Percentiles rank a stretch among this genome's conserved stretches.
Evolutionary conservation across 1,140 invertebrate genomes (phyloP).

Genomic region (Drosophila equinoxialis): DNA sequence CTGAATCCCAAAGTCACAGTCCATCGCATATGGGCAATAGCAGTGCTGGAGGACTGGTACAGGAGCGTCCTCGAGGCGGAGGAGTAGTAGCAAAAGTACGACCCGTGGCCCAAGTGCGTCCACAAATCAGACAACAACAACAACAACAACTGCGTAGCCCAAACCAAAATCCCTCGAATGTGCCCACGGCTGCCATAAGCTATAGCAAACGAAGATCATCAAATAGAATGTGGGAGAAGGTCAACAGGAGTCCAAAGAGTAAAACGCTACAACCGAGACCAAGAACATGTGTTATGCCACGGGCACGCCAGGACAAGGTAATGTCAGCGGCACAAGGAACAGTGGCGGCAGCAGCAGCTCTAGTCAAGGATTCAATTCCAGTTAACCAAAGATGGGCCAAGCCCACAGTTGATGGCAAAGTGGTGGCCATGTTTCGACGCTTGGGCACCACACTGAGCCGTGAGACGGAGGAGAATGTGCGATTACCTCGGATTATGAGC

Average conservation of each 20-base stretch:
- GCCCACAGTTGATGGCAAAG: slow-evolving; percentile 76
- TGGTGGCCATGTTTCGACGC: slow-evolving; percentile 77
- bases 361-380: slow-evolving; percentile 13
- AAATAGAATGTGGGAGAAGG: slow-evolving; percentile 2
- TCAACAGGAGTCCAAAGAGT: slow-evolving; percentile 37
- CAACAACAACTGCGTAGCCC: background rate
- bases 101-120: slow-evolving; percentile 41
- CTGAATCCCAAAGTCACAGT: slow-evolving; percentile 70
- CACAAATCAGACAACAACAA: background rate
- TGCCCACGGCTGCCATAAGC: slow-evolving; percentile 39
- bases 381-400: slow-evolving; percentile 63
- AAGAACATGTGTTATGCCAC: background rate
- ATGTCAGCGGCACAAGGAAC: slow-evolving; percentile 14
- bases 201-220: slow-evolving; percentile 49
- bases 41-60: slow-evolving; percentile 38
- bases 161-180: slow-evolving; percentile 15
- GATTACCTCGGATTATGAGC: slow-evolving; percentile 67
- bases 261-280: slow-evolving; percentile 23
- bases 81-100: slow-evolving; percentile 53
- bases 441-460: slow-evolving; percentile 72
- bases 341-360: slow-evolving; percentile 11
- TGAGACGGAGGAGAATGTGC: slow-evolving; percentile 6
- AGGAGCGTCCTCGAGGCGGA: slow-evolving; percentile 36
- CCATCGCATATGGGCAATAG: slow-evolving; percentile 73
- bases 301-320: slow-evolving; percentile 18